A percentile compares a stretch with the other conserved stretches of the same genome.
These are phyloP conservation scores for Imbricaverruca yamaguchii DNA, from an alignment of 2,888 invertebrate species.

Conservation along the genomic window DNA sequence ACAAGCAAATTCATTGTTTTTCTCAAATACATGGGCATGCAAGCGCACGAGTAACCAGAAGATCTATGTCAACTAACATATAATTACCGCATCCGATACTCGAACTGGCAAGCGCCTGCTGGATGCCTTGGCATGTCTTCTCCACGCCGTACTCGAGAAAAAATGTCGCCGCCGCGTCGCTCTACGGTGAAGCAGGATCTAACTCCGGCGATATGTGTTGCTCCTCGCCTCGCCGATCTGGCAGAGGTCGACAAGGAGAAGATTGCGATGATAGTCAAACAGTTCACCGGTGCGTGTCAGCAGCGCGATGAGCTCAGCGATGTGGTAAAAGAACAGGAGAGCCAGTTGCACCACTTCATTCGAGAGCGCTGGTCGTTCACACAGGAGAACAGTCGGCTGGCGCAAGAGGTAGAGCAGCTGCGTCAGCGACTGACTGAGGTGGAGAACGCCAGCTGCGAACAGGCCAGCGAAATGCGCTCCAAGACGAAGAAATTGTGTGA, in stretches of 20 bases:
- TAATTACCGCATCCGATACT: too few species aligned
- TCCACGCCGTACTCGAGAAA: too few species aligned
- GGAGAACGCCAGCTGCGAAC: constrained; percentile 87
- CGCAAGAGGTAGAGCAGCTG: constrained; percentile 92
- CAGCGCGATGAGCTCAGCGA: constrained; percentile 89
- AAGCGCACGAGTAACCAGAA: too few species aligned
- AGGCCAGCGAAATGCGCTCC: constrained; percentile 51
- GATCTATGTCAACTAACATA: too few species aligned
- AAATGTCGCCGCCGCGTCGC: too few species aligned
- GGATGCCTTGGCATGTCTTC: too few species aligned
- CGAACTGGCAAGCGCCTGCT: too few species aligned
- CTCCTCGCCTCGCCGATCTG: constrained; percentile 74
- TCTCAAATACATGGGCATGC: too few species aligned
- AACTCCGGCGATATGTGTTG: constrained; percentile 50
- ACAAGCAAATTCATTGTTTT: too few species aligned
- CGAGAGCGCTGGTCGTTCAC: not conserved
- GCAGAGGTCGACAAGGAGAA: constrained; percentile 84
- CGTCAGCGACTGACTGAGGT: constrained; percentile 82
- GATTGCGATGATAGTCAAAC: constrained; percentile 68
- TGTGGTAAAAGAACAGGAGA: constrained; percentile 9
- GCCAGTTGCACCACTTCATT: constrained; percentile 12
- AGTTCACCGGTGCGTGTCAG: constrained; percentile 73
- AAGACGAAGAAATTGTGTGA: constrained; percentile 41
- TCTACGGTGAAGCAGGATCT: too few species aligned
- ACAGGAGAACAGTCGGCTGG: constrained; percentile 77